Conservation (phyloP, 2,113 vertebrate genomes). For the Argyrosomus japonicus region DNA sequence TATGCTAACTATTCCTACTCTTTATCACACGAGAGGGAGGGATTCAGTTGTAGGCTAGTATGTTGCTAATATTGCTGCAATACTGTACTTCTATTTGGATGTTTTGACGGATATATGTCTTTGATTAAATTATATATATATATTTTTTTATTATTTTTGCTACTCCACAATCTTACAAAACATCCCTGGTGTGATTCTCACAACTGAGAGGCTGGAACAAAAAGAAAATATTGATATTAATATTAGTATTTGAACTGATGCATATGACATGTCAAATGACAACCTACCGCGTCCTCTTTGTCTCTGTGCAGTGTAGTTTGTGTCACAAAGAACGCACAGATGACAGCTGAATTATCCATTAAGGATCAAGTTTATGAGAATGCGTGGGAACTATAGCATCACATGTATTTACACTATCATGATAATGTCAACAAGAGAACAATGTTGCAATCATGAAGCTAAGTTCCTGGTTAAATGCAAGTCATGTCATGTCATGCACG, state of each 20-base stretch:
- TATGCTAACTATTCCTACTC: too few species aligned
- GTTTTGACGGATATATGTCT: not conserved
- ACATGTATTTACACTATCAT: not conserved
- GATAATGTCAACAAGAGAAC: not conserved
- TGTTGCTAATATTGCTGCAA: not conserved
- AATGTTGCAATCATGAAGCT: constrained; percentile 11
- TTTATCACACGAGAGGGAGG: too few species aligned
- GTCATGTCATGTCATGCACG: not conserved
- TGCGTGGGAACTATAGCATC: not conserved
- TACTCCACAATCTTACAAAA: not conserved
- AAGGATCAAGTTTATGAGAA: constrained; percentile 55
- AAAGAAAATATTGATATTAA: too few species aligned
- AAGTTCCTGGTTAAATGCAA: not conserved
- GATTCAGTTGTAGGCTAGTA: too few species aligned
- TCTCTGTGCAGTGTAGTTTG: constrained; percentile 87
- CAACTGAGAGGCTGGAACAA: not conserved
- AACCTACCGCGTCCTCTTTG: constrained; percentile 85
- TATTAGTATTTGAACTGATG: not conserved
- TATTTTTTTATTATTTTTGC: too few species aligned
- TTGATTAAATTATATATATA: not conserved
- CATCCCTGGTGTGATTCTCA: not conserved
- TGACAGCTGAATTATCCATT: constrained; percentile 78
- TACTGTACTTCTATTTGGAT: not conserved
- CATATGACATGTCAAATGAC: not conserved
- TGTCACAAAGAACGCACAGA: constrained; percentile 85